These are phyloP conservation scores for Xenopus borealis DNA, from an alignment of 2,113 vertebrate genomes.

Conservation along the genomic window DNA sequence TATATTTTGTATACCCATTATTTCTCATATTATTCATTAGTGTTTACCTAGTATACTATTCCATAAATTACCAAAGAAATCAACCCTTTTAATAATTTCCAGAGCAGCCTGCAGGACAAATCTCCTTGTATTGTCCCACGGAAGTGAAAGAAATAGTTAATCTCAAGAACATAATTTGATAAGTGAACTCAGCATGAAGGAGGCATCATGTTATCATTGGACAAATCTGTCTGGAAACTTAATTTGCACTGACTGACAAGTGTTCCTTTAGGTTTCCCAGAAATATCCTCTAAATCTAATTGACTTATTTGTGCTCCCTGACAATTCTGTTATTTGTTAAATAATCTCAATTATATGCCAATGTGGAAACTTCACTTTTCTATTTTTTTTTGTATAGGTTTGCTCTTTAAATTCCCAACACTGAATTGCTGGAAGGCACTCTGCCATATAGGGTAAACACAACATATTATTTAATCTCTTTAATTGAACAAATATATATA, in stretches of 20 bases:
- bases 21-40: too few species aligned
- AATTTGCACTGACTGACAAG: conserved; percentile 39
- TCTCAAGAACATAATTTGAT: background rate
- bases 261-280: conserved; percentile 7
- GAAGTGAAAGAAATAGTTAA: conserved; percentile 4
- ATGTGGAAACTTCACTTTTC: background rate
- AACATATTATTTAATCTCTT: too few species aligned
- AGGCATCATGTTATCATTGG: conserved; percentile 6
- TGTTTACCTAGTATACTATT: background rate
- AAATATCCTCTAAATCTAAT: conserved; percentile 3
- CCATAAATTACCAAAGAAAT: background rate
- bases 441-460: too few species aligned
- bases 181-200: conserved; percentile 12
- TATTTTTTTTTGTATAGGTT: background rate
- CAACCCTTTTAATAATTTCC: too few species aligned
- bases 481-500: too few species aligned
- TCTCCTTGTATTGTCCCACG: background rate
- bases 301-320: conserved; percentile 2
- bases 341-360: background rate
- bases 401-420: too few species aligned
- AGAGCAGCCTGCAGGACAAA: background rate
- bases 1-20: too few species aligned
- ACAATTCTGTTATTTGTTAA: background rate
- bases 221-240: conserved; percentile 20
- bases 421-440: too few species aligned